These are phyloP conservation scores for Siniperca knerii DNA, from an alignment of 2,113 vertebrate species.

Conservation along the genomic window DNA sequence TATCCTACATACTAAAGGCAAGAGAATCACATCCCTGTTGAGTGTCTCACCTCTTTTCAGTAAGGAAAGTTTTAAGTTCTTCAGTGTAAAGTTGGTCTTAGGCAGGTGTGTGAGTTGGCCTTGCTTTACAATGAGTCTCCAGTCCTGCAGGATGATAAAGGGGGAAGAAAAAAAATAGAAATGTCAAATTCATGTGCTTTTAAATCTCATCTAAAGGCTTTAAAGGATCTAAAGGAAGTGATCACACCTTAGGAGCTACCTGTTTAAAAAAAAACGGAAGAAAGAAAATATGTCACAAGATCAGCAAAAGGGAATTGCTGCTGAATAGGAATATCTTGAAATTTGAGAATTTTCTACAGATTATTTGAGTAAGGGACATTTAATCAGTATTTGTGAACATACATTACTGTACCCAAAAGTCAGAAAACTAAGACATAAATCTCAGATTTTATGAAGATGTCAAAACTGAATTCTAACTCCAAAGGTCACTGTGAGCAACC, in stretches of 20 bases:
- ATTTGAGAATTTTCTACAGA: not conserved
- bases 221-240: conserved; percentile 11
- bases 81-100: conserved; percentile 7
- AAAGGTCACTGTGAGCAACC: not conserved
- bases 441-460: not conserved
- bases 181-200: conserved; percentile 35
- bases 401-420: not conserved
- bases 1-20: not conserved
- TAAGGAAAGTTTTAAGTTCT: conserved; percentile 11
- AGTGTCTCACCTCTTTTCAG: conserved; percentile 6
- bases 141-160: not conserved
- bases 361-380: not conserved
- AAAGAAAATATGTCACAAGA: not conserved
- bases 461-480: not conserved
- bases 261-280: not conserved
- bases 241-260: not conserved
- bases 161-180: conserved; percentile 8
- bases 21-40: conserved; percentile 2
- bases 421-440: not conserved
- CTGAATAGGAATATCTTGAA: not conserved
- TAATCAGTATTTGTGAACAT: not conserved
- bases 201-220: conserved; percentile 26
- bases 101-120: not conserved
- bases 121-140: conserved; percentile 1
- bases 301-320: not conserved